These are phyloP conservation scores for Melieria omissa DNA, from an alignment of 2,888 invertebrate species.

Conservation along the genomic window DNA sequence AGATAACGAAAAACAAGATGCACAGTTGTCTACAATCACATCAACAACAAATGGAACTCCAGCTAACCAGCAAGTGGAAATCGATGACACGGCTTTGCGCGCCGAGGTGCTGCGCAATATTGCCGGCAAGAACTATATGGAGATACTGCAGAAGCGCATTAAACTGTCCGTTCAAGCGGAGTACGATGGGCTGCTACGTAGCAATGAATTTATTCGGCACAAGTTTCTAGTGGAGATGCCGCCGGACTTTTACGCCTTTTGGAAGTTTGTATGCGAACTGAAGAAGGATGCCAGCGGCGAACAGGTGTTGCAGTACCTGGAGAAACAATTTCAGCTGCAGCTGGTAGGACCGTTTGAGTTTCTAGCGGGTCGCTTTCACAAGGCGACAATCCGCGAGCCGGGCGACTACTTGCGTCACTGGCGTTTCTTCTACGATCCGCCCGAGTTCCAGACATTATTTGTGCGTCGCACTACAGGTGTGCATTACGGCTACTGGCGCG, in stretches of 20 bases:
- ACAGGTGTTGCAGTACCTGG: constrained; percentile 73
- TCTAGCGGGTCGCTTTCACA: constrained; percentile 72
- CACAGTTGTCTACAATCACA: background rate
- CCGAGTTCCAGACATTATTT: constrained; percentile 89
- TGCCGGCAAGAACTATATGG: constrained; percentile 58
- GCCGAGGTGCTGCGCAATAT: constrained; percentile 56
- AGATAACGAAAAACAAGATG: background rate
- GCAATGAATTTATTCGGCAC: constrained; percentile 73
- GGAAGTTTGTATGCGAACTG: constrained; percentile 76
- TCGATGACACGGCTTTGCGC: constrained; percentile 49
- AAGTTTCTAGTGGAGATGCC: constrained; percentile 90
- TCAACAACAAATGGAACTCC: constrained; percentile 12
- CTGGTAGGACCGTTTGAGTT: constrained; percentile 92
- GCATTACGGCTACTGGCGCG: constrained; percentile 92
- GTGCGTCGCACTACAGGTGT: constrained; percentile 77
- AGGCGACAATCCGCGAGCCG: constrained; percentile 69
- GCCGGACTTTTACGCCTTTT: constrained; percentile 87
- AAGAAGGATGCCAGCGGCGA: constrained; percentile 66
- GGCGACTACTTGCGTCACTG: constrained; percentile 82
- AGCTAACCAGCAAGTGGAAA: constrained; percentile 38
- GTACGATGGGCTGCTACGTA: constrained; percentile 67
- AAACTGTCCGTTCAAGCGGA: constrained; percentile 60
- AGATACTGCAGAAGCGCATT: constrained; percentile 56
- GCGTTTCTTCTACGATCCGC: constrained; percentile 94
- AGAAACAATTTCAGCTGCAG: constrained; percentile 73